Evolutionary conservation across 2,113 vertebrate species (phyloP).

Genomic region (Marcusenius ussheri): DNA sequence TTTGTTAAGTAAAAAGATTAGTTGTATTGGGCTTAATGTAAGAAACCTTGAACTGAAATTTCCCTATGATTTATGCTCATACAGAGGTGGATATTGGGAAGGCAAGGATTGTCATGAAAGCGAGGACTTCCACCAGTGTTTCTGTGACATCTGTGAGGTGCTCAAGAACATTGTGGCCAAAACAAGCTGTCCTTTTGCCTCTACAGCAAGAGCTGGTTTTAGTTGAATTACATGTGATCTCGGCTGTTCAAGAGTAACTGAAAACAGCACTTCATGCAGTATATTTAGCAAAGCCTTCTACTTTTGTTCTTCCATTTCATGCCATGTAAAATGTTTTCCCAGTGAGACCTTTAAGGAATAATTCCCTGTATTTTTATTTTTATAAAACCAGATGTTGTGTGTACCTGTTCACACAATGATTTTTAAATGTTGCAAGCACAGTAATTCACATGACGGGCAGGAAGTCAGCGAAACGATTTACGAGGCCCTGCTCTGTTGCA

Average conservation of each 20-base stretch:
- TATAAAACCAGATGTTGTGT: constrained; percentile 17
- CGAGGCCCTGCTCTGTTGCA: neutral
- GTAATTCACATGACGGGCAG: neutral
- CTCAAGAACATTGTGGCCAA: constrained; percentile 25
- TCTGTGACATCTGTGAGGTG: constrained; percentile 44
- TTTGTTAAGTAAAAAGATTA: neutral
- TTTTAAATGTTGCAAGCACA: neutral
- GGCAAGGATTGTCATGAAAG: neutral
- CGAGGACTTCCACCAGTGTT: neutral
- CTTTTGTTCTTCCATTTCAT: constrained; percentile 21
- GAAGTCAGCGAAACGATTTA: neutral
- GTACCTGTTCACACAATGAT: neutral
- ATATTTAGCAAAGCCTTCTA: constrained; percentile 28
- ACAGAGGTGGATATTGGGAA: neutral
- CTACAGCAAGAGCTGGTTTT: constrained; percentile 39
- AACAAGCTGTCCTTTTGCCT: constrained; percentile 35
- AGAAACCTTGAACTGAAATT: neutral
- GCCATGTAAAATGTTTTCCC: constrained; percentile 24
- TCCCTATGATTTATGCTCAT: neutral
- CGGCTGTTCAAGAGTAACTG: constrained; percentile 43
- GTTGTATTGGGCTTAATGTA: neutral
- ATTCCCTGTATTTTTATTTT: constrained; percentile 24
- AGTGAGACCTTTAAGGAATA: neutral
- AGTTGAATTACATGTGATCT: constrained; percentile 5
- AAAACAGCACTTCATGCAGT: constrained; percentile 43